Percentiles rank a stretch among this genome's conserved stretches.
Conservation (phyloP, 2,888 invertebrate species). For the Tolmerus cingulatus region DNA sequence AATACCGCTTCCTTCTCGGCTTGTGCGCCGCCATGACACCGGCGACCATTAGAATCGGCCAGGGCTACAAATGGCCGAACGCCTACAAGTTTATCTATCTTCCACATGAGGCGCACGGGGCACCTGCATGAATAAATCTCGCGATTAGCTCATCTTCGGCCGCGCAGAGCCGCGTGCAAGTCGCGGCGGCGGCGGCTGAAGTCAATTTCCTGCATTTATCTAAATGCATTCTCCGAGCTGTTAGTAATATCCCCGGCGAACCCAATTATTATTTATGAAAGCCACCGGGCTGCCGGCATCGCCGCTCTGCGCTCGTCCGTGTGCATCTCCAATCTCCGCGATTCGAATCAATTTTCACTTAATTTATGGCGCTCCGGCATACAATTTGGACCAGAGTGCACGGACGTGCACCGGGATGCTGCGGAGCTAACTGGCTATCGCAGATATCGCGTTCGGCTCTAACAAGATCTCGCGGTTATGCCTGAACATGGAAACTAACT, state of each 20-base stretch:
- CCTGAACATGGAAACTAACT: slow-evolving; percentile 43
- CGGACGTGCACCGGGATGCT: neutral
- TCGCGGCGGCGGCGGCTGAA: neutral
- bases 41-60: neutral
- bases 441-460: neutral
- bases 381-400: slow-evolving; percentile 32
- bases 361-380: slow-evolving; percentile 36
- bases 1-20: neutral
- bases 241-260: slow-evolving; percentile 2
- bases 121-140: slow-evolving; percentile 36
- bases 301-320: neutral
- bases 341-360: slow-evolving; percentile 40
- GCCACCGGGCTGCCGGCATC: slow-evolving; percentile 13
- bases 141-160: neutral
- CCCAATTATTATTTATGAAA: slow-evolving; percentile 37
- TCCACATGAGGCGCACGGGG: neutral
- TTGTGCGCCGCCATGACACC: neutral
- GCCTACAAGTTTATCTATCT: slow-evolving; percentile 6
- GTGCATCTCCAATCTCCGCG: slow-evolving; percentile 8
- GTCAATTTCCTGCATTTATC: slow-evolving; percentile 33
- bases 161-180: neutral
- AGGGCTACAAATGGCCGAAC: slow-evolving; percentile 2
- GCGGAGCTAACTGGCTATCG: neutral
- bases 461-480: slow-evolving; percentile 40
- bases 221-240: slow-evolving; percentile 6